Evolutionary conservation across 2,888 invertebrate genomes (phyloP), one percentile per base, ranked within the genome.

Genomic region (Acrobasis consociella): DNA sequence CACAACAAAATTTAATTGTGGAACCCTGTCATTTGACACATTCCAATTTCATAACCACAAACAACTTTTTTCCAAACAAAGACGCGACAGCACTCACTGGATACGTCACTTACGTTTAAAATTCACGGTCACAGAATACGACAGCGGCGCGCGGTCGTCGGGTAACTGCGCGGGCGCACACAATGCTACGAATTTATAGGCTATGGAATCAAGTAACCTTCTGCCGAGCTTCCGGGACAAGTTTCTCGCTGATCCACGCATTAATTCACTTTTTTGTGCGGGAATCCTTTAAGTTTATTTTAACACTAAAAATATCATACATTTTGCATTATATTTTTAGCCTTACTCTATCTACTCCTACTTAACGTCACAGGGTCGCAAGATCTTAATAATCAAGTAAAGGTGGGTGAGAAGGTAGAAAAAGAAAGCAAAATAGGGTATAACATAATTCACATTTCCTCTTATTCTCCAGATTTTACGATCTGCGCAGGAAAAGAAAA

Each of bases 181-280:
- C 70, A 62, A 65, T 63, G 65, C 75, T 64, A 66, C 69, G 75
- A 75, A 79, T 91, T 85, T 91, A 91, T 90, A 91, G 82, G 79
- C 77, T 76, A 69, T 69, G 70, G 64, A 66, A 65, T 69, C 71
- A 67, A 69, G 72, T 78, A 89, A 89, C 90, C 91, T 91, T 91
- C 87, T 79, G 74, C 67, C 58, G 22, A 46, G 78, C 88, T 91
- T 91, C 91, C 91, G 87, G 89, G 84, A 86, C 81, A 58, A 67
- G 65, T 72, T 62, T 69, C 62, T 62, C 65, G 56, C 64, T 68
- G 67, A 70, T 69, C 67, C 65, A 67, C 55, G 69, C 70, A 72
- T 72, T 74, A 75, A 73, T 68, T 69, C 60, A 51, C 17, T 60
- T 42, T 60, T 51, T 60, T 46, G 5, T 46, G 31, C 22, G n/a